Conservation (phyloP, 2,113 vertebrate genomes). For the Cepphus grylle region DNA sequence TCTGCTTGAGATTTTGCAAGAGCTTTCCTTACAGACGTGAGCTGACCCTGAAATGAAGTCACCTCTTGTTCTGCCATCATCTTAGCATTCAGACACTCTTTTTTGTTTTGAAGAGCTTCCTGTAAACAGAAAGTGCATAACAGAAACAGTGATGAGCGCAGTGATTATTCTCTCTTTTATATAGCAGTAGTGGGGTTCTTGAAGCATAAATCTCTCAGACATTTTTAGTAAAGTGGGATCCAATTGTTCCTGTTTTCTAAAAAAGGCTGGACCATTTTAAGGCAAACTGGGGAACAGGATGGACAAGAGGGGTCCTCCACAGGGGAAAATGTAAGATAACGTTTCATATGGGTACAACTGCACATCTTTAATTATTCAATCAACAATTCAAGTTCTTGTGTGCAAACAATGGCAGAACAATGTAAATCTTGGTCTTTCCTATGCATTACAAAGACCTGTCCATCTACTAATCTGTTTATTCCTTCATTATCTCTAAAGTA, state of each 20-base stretch:
- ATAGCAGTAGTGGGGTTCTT: neutral
- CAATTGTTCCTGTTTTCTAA: neutral
- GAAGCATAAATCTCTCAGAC: neutral
- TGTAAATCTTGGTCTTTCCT: neutral
- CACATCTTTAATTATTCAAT: neutral
- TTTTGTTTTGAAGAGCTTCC: conserved; percentile 70
- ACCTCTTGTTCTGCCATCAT: conserved; percentile 70
- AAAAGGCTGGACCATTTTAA: neutral
- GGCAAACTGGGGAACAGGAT: neutral
- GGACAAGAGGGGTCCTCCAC: neutral
- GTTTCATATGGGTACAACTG: neutral
- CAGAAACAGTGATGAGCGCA: neutral
- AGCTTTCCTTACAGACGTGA: conserved; percentile 59
- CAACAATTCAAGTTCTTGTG: neutral
- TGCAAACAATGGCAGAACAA: neutral
- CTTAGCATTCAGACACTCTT: conserved; percentile 53
- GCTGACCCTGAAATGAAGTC: conserved; percentile 59
- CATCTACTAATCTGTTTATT: neutral
- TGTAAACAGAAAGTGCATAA: conserved; percentile 22
- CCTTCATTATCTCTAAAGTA: neutral
- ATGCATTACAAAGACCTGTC: neutral
- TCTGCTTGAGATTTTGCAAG: conserved; percentile 62
- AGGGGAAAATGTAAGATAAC: neutral
- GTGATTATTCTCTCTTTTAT: neutral
- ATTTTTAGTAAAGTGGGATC: neutral